Evolutionary conservation across 2,113 vertebrate genomes (phyloP), one percentile per base, ranked within the genome.

Genomic region (Lonchura striata): DNA sequence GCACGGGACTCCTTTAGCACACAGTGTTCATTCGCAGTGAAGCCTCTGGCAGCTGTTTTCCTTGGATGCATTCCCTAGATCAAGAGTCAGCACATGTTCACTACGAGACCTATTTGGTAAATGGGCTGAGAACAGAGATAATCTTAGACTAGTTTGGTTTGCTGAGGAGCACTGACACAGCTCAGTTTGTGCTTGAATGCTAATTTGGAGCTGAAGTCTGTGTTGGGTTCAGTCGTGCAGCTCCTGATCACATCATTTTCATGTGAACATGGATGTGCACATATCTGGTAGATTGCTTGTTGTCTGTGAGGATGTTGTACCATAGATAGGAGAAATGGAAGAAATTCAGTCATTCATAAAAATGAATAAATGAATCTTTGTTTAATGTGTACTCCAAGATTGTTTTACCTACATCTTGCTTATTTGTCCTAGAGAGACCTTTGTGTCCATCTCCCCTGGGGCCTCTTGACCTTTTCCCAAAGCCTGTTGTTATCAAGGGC

Each of bases 11-110:
- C 75, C 93, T 93, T 91, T 68, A 96, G 92, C 84, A 94, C 92
- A 78, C 64, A 8, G 90, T 7, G 84, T 97, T 96, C 91, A 39
- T 22, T 95, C 0, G 52, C 84, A 59, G 86, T 16, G 86, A 96
- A 94, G 95, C 95, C 84, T 94, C 86, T 82, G 95, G 94, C 96
- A 97, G 95, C 96, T 96, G 88, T 92, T 96, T 86, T 86, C 77
- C 88, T 96, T 97, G 96, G 96, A 96, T 44, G 69, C 5, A 33
- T 96, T 96, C 96, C 94, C 95, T 71, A 86, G 88, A 86, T 94
- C 82, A 92, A 94, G 94, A 95, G 93, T 95, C 92, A 95, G 92
- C 94, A 96, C 93, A 93, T 95, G 94, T 89, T 97, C 82, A 80
- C 93, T 91, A 90, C 10, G 39, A 88, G 96, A 95, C 92, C 84